Evolutionary conservation across 2,888 invertebrate species (phyloP).

Genomic region (Candidula unifasciata): DNA sequence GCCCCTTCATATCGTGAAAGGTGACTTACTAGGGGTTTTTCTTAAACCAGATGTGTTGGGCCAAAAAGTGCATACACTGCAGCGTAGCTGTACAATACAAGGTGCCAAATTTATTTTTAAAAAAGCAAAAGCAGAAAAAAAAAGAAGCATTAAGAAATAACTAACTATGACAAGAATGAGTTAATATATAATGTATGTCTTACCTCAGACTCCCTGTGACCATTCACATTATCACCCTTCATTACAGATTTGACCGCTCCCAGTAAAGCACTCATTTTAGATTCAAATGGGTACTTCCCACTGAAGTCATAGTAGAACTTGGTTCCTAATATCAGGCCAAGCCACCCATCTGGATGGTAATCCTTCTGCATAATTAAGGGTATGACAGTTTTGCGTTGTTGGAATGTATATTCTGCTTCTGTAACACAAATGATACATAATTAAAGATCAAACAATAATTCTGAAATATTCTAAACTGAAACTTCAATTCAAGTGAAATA

Average conservation of each 20-base stretch:
- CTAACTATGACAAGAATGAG: neutral
- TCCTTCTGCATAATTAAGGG: constrained; percentile 74
- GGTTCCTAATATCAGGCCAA: constrained; percentile 73
- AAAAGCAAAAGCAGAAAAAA: too few species aligned
- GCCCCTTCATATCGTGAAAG: too few species aligned
- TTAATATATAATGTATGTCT: neutral
- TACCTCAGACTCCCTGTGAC: neutral
- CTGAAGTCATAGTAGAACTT: constrained; percentile 75
- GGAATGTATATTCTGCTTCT: constrained; percentile 76
- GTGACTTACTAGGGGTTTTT: too few species aligned
- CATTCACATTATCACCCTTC: constrained; percentile 61
- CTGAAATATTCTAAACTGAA: too few species aligned
- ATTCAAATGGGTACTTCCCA: constrained; percentile 71
- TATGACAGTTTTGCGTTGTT: constrained; percentile 73
- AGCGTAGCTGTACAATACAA: too few species aligned
- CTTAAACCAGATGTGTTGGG: too few species aligned
- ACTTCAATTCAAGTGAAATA: too few species aligned
- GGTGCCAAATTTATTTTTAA: too few species aligned
- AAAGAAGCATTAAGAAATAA: too few species aligned
- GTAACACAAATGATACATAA: constrained; percentile 25
- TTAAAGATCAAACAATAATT: constrained; percentile 24
- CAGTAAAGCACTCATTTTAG: constrained; percentile 42
- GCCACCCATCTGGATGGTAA: constrained; percentile 76
- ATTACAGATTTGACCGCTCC: constrained; percentile 39
- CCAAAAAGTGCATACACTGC: too few species aligned